Percentiles rank a stretch among this genome's conserved stretches.
Evolutionary conservation across 2,888 invertebrate genomes (phyloP).

Genomic region (Sericinus montela): DNA sequence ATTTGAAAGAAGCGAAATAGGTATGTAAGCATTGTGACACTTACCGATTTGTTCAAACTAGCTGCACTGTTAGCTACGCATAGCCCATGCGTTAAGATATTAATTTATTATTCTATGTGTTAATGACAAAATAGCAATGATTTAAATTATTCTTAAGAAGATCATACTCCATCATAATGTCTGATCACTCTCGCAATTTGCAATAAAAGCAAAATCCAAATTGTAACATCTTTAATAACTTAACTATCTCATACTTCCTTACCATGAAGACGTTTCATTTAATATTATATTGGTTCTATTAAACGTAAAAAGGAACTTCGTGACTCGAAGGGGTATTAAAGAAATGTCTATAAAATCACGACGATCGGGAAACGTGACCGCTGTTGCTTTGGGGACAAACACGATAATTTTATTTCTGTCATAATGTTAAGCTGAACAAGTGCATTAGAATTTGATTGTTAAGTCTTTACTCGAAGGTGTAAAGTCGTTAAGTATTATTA

Average conservation of each 20-base stretch:
- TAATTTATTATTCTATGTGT: too few species aligned
- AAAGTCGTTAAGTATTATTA: neutral
- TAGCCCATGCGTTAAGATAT: too few species aligned
- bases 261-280: conserved; percentile 7
- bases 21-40: too few species aligned
- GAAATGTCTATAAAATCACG: conserved; percentile 50
- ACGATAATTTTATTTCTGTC: neutral
- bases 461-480: neutral
- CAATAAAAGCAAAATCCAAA: too few species aligned
- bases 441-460: neutral
- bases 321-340: conserved; percentile 54
- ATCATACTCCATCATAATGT: too few species aligned
- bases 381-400: neutral
- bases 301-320: conserved; percentile 5
- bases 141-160: too few species aligned
- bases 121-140: too few species aligned
- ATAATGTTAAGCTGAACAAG: neutral
- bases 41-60: too few species aligned
- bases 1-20: too few species aligned
- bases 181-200: too few species aligned
- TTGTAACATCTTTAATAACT: too few species aligned
- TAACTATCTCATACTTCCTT: neutral
- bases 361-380: conserved; percentile 11
- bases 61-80: too few species aligned
- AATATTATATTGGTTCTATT: conserved; percentile 2